Percentiles rank a stretch among this genome's conserved stretches.
Conservation (phyloP, 2,797 vertebrate genomes). For the Chloroceryle inda region DNA sequence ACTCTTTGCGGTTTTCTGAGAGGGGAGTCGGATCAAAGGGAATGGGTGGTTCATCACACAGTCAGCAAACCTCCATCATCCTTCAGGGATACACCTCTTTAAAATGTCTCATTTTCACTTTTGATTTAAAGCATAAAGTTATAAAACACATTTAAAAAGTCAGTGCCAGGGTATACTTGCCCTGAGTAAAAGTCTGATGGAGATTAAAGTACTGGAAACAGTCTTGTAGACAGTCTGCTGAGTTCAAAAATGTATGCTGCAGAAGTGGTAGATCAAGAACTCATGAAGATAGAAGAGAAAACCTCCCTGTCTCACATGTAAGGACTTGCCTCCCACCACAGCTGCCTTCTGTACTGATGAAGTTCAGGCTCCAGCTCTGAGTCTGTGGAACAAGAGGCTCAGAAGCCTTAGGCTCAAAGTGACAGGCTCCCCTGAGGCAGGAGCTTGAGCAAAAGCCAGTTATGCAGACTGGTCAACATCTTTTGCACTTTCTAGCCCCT, state of each 20-base stretch:
- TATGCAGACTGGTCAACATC: neutral
- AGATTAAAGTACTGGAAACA: neutral
- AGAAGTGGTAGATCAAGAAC: neutral
- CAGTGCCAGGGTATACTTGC: neutral
- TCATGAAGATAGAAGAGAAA: neutral
- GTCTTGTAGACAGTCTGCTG: neutral
- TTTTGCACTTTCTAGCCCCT: neutral
- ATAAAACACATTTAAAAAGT: neutral
- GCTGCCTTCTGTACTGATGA: neutral
- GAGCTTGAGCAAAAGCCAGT: neutral
- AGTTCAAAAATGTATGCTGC: neutral
- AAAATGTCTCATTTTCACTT: neutral
- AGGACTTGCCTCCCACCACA: neutral
- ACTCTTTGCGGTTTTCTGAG: neutral
- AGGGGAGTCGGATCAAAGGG: neutral
- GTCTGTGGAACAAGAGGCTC: neutral
- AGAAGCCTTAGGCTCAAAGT: neutral
- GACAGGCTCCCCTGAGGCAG: neutral
- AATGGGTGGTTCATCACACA: neutral
- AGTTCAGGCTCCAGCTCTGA: neutral
- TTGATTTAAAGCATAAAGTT: neutral
- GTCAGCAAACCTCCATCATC: neutral
- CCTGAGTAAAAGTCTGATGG: neutral
- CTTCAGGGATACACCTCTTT: neutral
- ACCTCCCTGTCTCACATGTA: accelerated